Evolutionary conservation across 2,797 vertebrate genomes (phyloP).

Genomic region (Cirrhinus molitorella): DNA sequence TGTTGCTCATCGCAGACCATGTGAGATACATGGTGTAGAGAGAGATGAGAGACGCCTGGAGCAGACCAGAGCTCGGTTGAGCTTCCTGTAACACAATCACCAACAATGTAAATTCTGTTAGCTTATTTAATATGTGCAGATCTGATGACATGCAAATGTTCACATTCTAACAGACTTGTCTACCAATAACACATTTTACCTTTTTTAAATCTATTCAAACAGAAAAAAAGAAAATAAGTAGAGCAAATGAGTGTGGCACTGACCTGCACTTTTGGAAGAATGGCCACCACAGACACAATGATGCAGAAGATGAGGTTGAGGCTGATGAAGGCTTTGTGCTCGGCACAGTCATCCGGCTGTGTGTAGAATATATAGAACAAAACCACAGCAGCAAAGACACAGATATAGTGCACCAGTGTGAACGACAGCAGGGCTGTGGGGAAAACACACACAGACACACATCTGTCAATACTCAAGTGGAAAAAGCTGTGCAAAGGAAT

Average conservation of each 20-base stretch:
- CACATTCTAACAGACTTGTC: background rate
- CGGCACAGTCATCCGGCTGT: slow-evolving; percentile 77
- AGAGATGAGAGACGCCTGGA: slow-evolving; percentile 90
- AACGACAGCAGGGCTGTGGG: slow-evolving; percentile 83
- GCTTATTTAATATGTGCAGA: background rate
- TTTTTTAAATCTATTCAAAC: background rate
- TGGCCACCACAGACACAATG: slow-evolving; percentile 81
- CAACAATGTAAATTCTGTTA: background rate
- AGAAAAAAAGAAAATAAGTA: background rate
- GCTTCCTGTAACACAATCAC: slow-evolving; percentile 77
- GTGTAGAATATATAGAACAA: slow-evolving; percentile 90
- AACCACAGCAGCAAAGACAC: slow-evolving; percentile 75
- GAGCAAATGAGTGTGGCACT: slow-evolving; percentile 27
- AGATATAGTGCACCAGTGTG: slow-evolving; percentile 79
- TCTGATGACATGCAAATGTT: too few relatives aligned
- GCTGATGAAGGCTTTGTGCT: slow-evolving; percentile 90
- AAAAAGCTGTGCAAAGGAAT: background rate
- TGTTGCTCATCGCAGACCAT: slow-evolving; percentile 90
- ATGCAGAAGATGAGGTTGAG: slow-evolving; percentile 91
- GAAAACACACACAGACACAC: slow-evolving; percentile 8
- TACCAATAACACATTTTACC: background rate
- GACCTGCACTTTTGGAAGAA: slow-evolving; percentile 93
- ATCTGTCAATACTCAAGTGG: background rate
- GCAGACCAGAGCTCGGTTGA: slow-evolving; percentile 91
- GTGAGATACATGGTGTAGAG: slow-evolving; percentile 92